phyloP scores from a whole-genome alignment of 2,113 vertebrate species.

The Pyrgilauda ruficollis region DNA sequence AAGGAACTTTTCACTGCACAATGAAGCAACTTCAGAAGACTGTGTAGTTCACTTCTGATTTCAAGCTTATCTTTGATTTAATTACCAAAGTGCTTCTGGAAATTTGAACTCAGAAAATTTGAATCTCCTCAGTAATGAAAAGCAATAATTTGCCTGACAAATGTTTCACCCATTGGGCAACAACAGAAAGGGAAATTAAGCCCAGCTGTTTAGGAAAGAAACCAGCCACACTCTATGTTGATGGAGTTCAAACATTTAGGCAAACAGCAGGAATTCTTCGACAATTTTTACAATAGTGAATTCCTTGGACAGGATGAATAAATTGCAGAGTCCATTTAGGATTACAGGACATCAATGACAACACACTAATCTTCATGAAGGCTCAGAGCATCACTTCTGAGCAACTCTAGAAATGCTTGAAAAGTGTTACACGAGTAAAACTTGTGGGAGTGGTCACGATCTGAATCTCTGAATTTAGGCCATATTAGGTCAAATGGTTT shows the following conservation, averaged over 20 bases:
- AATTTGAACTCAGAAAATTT: not conserved
- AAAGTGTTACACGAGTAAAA: not conserved
- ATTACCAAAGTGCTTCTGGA: not conserved
- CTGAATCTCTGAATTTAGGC: not conserved
- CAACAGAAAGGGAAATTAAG: not conserved
- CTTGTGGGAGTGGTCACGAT: not conserved
- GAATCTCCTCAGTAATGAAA: not conserved
- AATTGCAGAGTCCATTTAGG: rapidly evolving
- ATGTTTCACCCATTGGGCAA: not conserved
- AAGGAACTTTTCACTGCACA: not conserved
- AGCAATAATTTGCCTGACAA: not conserved
- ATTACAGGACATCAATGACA: rapidly evolving
- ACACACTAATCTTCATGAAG: not conserved
- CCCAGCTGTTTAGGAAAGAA: not conserved
- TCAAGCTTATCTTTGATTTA: not conserved
- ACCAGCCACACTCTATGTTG: not conserved
- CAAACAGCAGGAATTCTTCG: not conserved
- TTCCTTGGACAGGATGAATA: not conserved
- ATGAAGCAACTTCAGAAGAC: not conserved
- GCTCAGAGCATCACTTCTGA: not conserved
- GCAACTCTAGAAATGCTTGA: not conserved
- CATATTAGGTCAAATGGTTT: not conserved
- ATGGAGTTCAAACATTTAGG: not conserved
- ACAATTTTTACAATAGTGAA: not conserved
- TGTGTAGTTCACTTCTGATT: not conserved